Conservation (phyloP, 23 tunicate species). For the Trididemnum clinides region DNA sequence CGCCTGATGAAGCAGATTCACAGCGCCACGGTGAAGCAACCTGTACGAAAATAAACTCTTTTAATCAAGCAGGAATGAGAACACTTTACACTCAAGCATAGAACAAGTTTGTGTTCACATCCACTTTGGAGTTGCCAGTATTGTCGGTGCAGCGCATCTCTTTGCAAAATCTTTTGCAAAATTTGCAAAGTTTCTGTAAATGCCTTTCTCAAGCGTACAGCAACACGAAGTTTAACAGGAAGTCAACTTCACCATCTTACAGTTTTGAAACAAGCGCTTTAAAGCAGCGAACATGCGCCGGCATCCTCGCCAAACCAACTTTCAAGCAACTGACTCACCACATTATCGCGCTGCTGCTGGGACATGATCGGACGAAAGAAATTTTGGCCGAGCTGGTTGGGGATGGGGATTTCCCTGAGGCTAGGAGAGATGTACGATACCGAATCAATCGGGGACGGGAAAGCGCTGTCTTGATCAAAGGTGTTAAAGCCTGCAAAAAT, state of each 20-base stretch:
- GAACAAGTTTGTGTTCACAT: too few relatives aligned
- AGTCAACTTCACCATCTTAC: too few relatives aligned
- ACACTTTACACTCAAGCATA: background rate
- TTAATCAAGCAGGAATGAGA: background rate
- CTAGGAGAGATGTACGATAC: constrained; percentile 6
- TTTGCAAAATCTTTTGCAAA: too few relatives aligned
- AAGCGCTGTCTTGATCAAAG: constrained; percentile 25
- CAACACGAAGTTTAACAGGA: too few relatives aligned
- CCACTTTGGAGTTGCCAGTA: too few relatives aligned
- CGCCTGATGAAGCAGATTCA: constrained; percentile 40
- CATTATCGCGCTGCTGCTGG: constrained; percentile 24
- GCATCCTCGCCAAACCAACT: too few relatives aligned
- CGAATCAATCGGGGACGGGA: constrained; percentile 62
- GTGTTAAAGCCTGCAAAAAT: background rate
- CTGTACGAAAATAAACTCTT: constrained; percentile 5
- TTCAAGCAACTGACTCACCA: too few relatives aligned
- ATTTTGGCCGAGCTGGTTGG: constrained; percentile 19
- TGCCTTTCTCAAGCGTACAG: too few relatives aligned
- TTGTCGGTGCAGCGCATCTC: too few relatives aligned
- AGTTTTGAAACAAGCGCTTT: too few relatives aligned
- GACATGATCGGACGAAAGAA: constrained; percentile 40
- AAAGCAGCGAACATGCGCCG: too few relatives aligned
- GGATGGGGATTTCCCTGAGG: background rate
- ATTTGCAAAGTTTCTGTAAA: too few relatives aligned
- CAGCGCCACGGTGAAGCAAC: constrained; percentile 43